A percentile compares a stretch with the other conserved stretches of the same genome.
phyloP scores from a whole-genome alignment of 2,113 vertebrate species.

The Cryptotis parvus region DNA sequence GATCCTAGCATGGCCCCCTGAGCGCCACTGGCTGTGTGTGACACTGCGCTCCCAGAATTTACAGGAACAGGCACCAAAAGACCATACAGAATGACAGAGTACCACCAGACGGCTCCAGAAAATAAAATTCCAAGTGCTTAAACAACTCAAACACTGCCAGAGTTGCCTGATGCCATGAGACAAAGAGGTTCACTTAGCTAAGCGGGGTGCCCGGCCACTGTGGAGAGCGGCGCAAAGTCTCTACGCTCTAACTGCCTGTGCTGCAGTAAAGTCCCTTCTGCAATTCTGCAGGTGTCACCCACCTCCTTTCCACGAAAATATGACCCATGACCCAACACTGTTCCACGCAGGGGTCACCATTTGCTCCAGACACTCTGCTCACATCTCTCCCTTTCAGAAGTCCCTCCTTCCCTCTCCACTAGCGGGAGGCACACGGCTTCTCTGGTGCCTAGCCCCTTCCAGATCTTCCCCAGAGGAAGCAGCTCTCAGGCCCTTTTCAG shows the following conservation, averaged over 20 bases:
- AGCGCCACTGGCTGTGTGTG: too few species aligned
- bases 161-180: not conserved
- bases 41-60: too few species aligned
- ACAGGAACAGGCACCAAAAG: too few species aligned
- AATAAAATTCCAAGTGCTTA: not conserved
- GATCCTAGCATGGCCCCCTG: too few species aligned
- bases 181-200: not conserved
- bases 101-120: too few species aligned
- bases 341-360: not conserved
- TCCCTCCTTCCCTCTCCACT: not conserved
- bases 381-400: not conserved
- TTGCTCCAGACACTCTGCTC: not conserved
- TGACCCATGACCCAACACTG: too few species aligned
- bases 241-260: not conserved
- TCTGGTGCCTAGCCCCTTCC: not conserved
- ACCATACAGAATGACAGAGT: too few species aligned
- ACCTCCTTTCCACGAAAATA: not conserved
- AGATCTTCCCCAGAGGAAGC: not conserved
- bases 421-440: not conserved
- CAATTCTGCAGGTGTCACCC: not conserved
- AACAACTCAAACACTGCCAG: not conserved
- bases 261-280: not conserved
- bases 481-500: not conserved
- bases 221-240: not conserved
- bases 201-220: not conserved